Percentiles rank a stretch among this genome's conserved stretches.
Conservation (phyloP, 1,140 invertebrate species). For the Penaeus chinensis region DNA sequence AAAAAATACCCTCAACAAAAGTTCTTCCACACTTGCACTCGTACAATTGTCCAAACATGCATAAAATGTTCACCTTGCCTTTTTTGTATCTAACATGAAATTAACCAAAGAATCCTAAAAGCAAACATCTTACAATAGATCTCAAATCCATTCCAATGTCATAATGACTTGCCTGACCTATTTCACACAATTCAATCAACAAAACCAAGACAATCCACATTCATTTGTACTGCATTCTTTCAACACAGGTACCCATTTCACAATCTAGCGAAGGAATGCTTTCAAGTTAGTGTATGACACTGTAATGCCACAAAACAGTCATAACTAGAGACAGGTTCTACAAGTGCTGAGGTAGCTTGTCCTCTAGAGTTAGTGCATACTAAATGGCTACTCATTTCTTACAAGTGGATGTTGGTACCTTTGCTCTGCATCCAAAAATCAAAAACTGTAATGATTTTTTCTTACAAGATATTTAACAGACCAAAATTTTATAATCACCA, state of each 20-base stretch:
- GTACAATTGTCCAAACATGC: no score
- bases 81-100: no score
- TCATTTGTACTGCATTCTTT: background rate
- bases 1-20: no score
- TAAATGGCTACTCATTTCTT: background rate
- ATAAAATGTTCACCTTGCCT: no score
- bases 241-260: background rate
- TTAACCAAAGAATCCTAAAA: no score
- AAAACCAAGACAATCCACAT: background rate
- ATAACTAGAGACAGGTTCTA: background rate
- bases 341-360: constrained; percentile 44
- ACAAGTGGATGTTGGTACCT: background rate
- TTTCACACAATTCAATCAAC: background rate
- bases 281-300: constrained; percentile 18
- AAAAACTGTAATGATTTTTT: background rate
- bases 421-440: constrained; percentile 19
- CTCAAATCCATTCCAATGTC: no score
- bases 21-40: no score
- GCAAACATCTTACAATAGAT: no score
- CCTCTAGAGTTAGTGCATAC: constrained; percentile 24
- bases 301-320: constrained; percentile 31
- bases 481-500: no score
- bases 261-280: constrained; percentile 18
- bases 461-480: no score
- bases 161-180: no score